phyloP scores from a whole-genome alignment of 2,113 vertebrate genomes.

The Neolamprologus longior region DNA sequence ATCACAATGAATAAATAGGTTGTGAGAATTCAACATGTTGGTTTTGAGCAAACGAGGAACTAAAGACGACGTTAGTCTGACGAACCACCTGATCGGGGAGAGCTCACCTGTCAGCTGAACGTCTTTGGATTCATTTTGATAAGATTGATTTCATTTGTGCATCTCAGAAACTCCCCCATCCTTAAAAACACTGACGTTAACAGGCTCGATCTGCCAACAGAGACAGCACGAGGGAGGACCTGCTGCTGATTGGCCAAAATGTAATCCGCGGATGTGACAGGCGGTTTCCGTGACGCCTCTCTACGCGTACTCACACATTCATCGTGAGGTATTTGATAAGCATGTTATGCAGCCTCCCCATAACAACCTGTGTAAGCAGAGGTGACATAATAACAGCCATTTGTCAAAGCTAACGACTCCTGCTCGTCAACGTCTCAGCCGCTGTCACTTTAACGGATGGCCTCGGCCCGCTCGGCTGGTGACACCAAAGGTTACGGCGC shows the following conservation, averaged over 20 bases:
- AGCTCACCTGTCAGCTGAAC: too few species aligned
- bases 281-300: not conserved
- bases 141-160: not conserved
- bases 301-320: not conserved
- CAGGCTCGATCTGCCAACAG: not conserved
- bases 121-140: fast-evolving
- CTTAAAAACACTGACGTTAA: not conserved
- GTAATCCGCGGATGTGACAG: not conserved
- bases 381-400: conserved; percentile 43
- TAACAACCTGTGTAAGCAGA: conserved; percentile 28
- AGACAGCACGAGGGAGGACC: not conserved
- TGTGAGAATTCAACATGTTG: not conserved
- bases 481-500: conserved; percentile 30
- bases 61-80: fast-evolving
- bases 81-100: not conserved
- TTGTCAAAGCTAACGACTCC: conserved; percentile 44
- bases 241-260: not conserved
- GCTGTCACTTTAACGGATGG: conserved; percentile 19
- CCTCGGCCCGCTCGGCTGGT: not conserved
- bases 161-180: fast-evolving
- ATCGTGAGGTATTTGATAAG: conserved; percentile 2
- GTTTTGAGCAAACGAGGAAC: not conserved
- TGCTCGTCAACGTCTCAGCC: not conserved
- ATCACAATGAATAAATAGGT: not conserved
- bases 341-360: not conserved